A percentile compares a stretch with the other conserved stretches of the same genome.
Conservation (phyloP, 2,797 vertebrate genomes). For the Rhodeus uyekii region DNA sequence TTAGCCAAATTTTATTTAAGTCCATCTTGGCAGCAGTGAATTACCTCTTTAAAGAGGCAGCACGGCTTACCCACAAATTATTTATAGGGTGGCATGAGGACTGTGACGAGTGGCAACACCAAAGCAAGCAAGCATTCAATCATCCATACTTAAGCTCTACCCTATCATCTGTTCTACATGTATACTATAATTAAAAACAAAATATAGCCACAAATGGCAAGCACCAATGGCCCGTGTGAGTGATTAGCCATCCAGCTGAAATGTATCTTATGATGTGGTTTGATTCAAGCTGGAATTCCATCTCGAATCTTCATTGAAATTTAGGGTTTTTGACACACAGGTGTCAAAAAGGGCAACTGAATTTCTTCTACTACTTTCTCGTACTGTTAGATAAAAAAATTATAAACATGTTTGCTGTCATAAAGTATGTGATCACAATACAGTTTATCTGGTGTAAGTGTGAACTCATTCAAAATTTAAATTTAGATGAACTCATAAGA, state of each 20-base stretch:
- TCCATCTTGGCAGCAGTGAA: neutral
- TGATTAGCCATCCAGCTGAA: neutral
- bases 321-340: too few relatives aligned
- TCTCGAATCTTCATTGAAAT: neutral
- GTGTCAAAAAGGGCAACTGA: too few relatives aligned
- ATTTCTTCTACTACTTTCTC: too few relatives aligned
- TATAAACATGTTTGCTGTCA: too few relatives aligned
- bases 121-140: neutral
- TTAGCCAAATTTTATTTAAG: neutral
- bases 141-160: neutral
- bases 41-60: neutral
- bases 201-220: neutral
- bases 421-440: too few relatives aligned
- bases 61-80: neutral
- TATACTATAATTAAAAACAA: neutral
- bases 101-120: neutral
- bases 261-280: neutral
- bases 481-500: too few relatives aligned
- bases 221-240: neutral
- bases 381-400: too few relatives aligned
- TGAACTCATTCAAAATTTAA: too few relatives aligned
- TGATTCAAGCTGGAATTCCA: neutral
- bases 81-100: neutral
- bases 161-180: neutral
- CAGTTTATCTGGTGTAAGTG: too few relatives aligned